Evolutionary conservation across 2,888 invertebrate genomes (phyloP), one percentile per base, ranked within the genome.

Genomic region (Nemotelus pantherinus): DNA sequence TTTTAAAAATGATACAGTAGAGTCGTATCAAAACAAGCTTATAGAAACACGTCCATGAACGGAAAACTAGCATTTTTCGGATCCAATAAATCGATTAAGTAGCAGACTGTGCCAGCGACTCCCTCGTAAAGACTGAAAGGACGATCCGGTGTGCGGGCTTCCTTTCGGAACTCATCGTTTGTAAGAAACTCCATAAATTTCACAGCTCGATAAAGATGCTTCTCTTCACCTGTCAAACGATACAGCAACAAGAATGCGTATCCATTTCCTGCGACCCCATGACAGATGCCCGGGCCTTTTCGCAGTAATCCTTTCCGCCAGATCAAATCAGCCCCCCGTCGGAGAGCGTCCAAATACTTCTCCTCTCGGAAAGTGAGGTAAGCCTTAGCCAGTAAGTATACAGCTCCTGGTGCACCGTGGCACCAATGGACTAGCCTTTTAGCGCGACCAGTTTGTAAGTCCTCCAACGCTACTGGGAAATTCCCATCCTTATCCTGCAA

Each of bases 231-330:
- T 9, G 95, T 95, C 75, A 96, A 86, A 80, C 95, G 89, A 83
- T 94, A 92, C 6, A 96, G 87, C 0, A 95, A 86, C 64, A 96
- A 86, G 82, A 95, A 94, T 0, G 92, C 93, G 86, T 95, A 95
- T 10, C 92, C 95, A 85, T 92, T 95, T 50, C 95, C 95, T 41
- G 93, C 93, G 0, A 95, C 89, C 1, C 97, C 97, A 83, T 97
- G 96, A 84, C 96, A 97, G 79, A 97, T 92, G 0, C 96, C 95
- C 6, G 96, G 95, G 0, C 97, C 96, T 86, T 97, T 97, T 80
- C 90, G 91, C 53, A 97, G 88, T 48, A 97, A 88, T 0, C 97
- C 97, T 83, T 92, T 93, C 41, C 89, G 86, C 97, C 97, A 97
- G 2, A 95, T 91, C 39, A 95, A 85, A 76, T 96, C 94, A 0